phyloP scores from a whole-genome alignment of 64 coral and sea anemone genomes.

The Anthopleura sola region DNA sequence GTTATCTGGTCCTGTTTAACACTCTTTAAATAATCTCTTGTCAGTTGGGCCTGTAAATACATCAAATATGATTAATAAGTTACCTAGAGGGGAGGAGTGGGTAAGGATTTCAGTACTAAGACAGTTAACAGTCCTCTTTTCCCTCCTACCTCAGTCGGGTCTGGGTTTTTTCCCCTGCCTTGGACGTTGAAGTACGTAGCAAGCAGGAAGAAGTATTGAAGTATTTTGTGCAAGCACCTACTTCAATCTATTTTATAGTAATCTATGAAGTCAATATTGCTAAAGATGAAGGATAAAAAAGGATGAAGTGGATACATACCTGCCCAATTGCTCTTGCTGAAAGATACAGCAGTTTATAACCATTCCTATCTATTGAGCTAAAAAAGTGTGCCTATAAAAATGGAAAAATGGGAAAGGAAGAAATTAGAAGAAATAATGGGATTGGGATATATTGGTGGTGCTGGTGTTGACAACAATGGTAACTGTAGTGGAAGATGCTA shows the following conservation, averaged over 20 bases:
- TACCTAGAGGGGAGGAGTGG: neutral
- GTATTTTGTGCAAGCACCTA: too few species aligned
- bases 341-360: slow-evolving; percentile 94
- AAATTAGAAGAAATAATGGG: neutral
- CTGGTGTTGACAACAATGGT: neutral
- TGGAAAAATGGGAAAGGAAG: neutral
- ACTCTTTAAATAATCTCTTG: slow-evolving; percentile 86
- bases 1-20: slow-evolving; percentile 89
- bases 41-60: slow-evolving; percentile 63
- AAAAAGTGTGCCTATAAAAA: slow-evolving; percentile 91
- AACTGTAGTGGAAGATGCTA: neutral
- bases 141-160: too few species aligned
- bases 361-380: slow-evolving; percentile 79
- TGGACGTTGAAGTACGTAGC: too few species aligned
- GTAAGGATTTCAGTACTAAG: neutral
- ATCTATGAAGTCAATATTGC: too few species aligned
- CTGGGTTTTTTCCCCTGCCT: too few species aligned
- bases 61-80: neutral
- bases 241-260: too few species aligned
- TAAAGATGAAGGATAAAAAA: too few species aligned
- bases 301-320: slow-evolving; percentile 38
- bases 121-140: too few species aligned
- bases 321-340: slow-evolving; percentile 96
- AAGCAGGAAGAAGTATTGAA: too few species aligned
- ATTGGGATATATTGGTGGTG: neutral